A percentile compares a stretch with the other conserved stretches of the same genome.
phyloP scores from a whole-genome alignment of 2,888 invertebrate species.

The Cantharis rufa region DNA sequence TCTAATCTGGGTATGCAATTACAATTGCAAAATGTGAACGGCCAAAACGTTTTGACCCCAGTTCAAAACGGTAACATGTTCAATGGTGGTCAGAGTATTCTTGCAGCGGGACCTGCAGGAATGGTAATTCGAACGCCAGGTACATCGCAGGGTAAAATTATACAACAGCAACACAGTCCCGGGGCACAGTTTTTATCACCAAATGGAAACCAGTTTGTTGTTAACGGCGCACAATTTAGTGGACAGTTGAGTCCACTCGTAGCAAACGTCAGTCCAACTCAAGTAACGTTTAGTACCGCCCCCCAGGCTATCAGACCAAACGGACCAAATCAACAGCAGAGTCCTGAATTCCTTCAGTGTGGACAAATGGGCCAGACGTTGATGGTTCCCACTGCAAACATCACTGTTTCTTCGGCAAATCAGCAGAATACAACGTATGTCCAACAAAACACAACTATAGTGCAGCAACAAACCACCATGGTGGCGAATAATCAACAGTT shows the following conservation, averaged over 20 bases:
- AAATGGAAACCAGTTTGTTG: slow-evolving; percentile 73
- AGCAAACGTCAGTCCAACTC: slow-evolving; percentile 72
- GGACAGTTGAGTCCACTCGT: slow-evolving; percentile 81
- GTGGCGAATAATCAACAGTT: slow-evolving; percentile 69
- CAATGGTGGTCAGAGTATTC: slow-evolving; percentile 67
- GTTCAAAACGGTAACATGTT: slow-evolving; percentile 70
- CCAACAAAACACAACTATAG: slow-evolving; percentile 84
- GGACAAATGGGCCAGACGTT: slow-evolving; percentile 71
- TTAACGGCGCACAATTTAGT: slow-evolving; percentile 72
- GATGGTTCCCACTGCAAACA: slow-evolving; percentile 69
- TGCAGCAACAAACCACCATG: slow-evolving; percentile 80
- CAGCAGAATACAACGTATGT: slow-evolving; percentile 74
- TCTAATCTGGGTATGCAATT: slow-evolving; percentile 72
- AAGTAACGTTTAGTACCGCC: slow-evolving; percentile 65
- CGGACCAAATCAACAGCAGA: slow-evolving; percentile 57
- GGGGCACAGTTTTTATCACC: slow-evolving; percentile 76
- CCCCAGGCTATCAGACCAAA: slow-evolving; percentile 57
- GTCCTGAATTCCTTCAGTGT: slow-evolving; percentile 74
- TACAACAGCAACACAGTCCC: slow-evolving; percentile 68
- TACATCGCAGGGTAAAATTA: slow-evolving; percentile 71
- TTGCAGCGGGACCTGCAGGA: slow-evolving; percentile 69
- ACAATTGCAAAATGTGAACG: slow-evolving; percentile 80
- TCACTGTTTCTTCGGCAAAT: slow-evolving; percentile 61
- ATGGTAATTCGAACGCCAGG: slow-evolving; percentile 77
- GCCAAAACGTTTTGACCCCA: slow-evolving; percentile 75